Evolutionary conservation across 2,113 vertebrate species (phyloP).

Genomic region (Sebastes schlegelii): DNA sequence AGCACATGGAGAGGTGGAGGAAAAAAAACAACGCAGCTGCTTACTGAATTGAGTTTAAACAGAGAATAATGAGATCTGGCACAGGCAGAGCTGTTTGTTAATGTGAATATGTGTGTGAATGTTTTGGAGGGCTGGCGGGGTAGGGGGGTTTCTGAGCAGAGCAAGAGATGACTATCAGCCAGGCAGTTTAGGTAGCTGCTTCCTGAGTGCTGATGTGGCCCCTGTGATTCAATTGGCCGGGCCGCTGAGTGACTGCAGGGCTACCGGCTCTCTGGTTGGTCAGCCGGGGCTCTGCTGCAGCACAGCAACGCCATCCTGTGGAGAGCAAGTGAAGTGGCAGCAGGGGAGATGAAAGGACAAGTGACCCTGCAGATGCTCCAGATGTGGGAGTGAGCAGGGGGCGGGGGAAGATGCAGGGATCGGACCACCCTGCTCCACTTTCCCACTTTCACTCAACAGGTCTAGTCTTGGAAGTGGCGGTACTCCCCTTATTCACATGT

Average conservation of each 20-base stretch:
- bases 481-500: too few relatives aligned
- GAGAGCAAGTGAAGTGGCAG: slow-evolving; percentile 34
- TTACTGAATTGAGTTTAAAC: slow-evolving; percentile 51
- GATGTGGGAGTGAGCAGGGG: neutral
- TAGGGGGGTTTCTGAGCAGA: slow-evolving; percentile 15
- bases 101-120: slow-evolving; percentile 41
- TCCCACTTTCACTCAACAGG: neutral
- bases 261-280: slow-evolving; percentile 53
- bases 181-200: slow-evolving; percentile 73
- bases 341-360: neutral
- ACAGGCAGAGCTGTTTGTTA: slow-evolving; percentile 34
- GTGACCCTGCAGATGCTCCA: slow-evolving; percentile 22
- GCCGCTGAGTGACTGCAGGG: slow-evolving; percentile 61
- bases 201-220: slow-evolving; percentile 79
- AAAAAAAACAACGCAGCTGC: slow-evolving; percentile 35
- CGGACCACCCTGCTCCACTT: neutral
- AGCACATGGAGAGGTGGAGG: slow-evolving; percentile 2
- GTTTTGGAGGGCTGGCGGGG: slow-evolving; percentile 4
- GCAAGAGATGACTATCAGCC: slow-evolving; percentile 70
- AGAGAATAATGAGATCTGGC: slow-evolving; percentile 63
- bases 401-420: neutral
- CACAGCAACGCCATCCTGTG: slow-evolving; percentile 78
- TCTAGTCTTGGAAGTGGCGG: neutral
- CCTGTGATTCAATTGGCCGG: slow-evolving; percentile 61
- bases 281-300: slow-evolving; percentile 48